phyloP scores from a whole-genome alignment of 2,113 vertebrate genomes.

The Danio rerio region DNA sequence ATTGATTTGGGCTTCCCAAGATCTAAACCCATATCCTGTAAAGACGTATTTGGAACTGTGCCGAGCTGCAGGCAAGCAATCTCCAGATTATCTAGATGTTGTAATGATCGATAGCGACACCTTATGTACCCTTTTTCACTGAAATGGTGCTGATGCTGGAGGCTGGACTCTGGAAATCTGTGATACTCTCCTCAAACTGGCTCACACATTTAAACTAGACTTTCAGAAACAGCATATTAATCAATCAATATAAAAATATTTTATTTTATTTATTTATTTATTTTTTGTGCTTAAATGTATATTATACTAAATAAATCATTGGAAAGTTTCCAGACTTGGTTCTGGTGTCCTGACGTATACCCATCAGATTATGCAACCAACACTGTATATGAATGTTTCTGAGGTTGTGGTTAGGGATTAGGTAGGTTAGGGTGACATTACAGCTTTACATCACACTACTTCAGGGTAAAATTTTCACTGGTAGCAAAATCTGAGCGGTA shows the following conservation, averaged over 20 bases:
- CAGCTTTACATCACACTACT: too few species aligned
- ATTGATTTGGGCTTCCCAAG: conserved; percentile 78
- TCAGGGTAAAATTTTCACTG: too few species aligned
- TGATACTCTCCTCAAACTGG: background rate
- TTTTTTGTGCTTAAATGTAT: too few species aligned
- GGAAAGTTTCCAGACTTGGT: background rate
- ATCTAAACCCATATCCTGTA: conserved; percentile 74
- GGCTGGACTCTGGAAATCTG: background rate
- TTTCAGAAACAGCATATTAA: background rate
- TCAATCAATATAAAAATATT: background rate
- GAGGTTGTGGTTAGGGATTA: too few species aligned
- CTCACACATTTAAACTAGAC: background rate
- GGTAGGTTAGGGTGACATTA: too few species aligned
- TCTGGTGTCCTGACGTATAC: background rate
- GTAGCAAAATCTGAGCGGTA: too few species aligned
- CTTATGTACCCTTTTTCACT: conserved; percentile 44
- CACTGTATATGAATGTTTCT: too few species aligned
- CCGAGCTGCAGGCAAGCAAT: conserved; percentile 70
- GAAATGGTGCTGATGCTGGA: background rate
- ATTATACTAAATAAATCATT: background rate
- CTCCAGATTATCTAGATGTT: conserved; percentile 72
- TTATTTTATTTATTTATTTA: too few species aligned
- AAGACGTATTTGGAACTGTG: conserved; percentile 72
- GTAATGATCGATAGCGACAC: conserved; percentile 75
- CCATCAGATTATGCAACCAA: too few species aligned